Percentiles rank a stretch among this genome's conserved stretches.
phyloP scores from a whole-genome alignment of 2,113 vertebrate species.

The Ahaetulla prasina region DNA sequence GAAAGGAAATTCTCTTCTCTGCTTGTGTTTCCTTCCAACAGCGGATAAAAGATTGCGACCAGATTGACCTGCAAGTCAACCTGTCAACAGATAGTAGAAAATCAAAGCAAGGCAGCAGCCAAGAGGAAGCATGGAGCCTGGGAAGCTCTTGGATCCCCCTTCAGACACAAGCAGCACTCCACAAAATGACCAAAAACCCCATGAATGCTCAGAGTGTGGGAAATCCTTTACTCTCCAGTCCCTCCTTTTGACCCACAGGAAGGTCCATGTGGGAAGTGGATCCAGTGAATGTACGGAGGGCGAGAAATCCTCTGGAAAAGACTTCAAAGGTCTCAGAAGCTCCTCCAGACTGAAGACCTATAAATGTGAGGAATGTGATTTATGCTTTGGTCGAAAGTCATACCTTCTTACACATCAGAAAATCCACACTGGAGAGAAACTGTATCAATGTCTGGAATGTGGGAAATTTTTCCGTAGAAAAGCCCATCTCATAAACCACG shows the following conservation, averaged over 20 bases:
- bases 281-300: neutral
- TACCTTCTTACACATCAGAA: neutral
- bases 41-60: no score
- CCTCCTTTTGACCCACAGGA: neutral
- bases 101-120: accelerated
- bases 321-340: neutral
- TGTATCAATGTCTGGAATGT: neutral
- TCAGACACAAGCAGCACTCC: no score
- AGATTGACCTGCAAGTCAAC: no score
- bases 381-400: neutral
- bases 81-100: no score
- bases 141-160: no score
- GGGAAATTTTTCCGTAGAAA: neutral
- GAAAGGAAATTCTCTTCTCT: no score
- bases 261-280: neutral
- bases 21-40: no score
- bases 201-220: neutral
- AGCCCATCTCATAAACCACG: no score
- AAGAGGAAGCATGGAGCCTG: no score
- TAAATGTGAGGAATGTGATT: neutral
- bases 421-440: neutral
- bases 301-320: neutral
- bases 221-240: neutral
- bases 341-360: neutral
- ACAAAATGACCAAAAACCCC: accelerated